Base-by-base conservation (phyloP, 2,888 invertebrate species). In the Trissoscelio sp. region DNA sequence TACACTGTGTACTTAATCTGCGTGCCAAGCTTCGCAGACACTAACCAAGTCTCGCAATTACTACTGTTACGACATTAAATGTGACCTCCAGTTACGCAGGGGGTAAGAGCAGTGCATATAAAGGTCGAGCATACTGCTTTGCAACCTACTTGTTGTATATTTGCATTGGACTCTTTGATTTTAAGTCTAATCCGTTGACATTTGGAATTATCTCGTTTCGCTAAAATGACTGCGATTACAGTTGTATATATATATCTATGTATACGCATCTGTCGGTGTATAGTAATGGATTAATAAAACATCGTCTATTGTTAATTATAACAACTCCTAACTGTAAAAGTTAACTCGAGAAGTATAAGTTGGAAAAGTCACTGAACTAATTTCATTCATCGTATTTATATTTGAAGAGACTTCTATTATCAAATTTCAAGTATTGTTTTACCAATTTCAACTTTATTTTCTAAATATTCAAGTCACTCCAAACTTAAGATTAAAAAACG, bases 1-100 rank as follows among this genome's bases (percentile, higher is more conserved):
- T 64, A 57, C 55, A 70, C 57, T 57, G 39, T 64, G 70, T 70
- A 78, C 70, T 64, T 64, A 48, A 78, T 70, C 78, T 48, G 58
- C 70, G 62, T 58, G 62, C 51, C 75, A 62, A 69, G 69, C 64
- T 64, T 62, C 18, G 55, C 57, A 62, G 62, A 78, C 39, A 64
- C 62, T 57, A 53, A 48, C 39, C 48, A 31, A 57, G 37, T 64
- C 48, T 48, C 44, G 18, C 69, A 62, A 77, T 69, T 77, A 55
- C 34, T 62, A 44, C 66, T 44, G 53, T 69, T 62, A 77, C 53
- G 62, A 16, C 58, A 69, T 62, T 79, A 79, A 79, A 66, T 72
- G 46, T 79, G 57, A 79, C 64, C 58, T 62, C 51, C 12, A 64
- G 48, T 64, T 62, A 78, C 64, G 64, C 62, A 48, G 46, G 14